phyloP scores from a whole-genome alignment of 2,113 vertebrate genomes.

The Callocephalon fimbriatum region DNA sequence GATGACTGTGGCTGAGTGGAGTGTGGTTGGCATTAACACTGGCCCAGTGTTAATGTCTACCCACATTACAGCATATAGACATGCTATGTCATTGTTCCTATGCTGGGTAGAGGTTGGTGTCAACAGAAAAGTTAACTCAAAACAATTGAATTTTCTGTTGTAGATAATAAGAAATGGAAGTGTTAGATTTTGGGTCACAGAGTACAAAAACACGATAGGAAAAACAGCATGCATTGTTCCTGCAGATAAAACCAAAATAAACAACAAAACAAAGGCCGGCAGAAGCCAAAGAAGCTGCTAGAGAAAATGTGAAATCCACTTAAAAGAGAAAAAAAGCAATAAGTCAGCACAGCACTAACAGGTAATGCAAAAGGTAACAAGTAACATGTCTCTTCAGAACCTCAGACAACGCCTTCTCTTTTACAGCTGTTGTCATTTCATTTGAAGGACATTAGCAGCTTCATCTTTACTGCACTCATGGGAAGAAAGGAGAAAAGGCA shows the following conservation, averaged over 20 bases:
- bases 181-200: constrained; percentile 2
- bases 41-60: not conserved
- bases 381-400: not conserved
- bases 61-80: not conserved
- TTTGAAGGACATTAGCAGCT: constrained; percentile 36
- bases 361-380: not conserved
- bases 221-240: not conserved
- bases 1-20: not conserved
- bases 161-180: not conserved
- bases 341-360: constrained; percentile 3
- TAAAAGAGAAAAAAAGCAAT: not conserved
- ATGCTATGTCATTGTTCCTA: not conserved
- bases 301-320: not conserved
- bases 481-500: constrained; percentile 40
- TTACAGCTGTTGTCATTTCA: constrained; percentile 1
- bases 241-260: not conserved
- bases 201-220: not conserved
- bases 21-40: not conserved
- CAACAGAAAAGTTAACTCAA: not conserved
- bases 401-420: not conserved
- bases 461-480: not conserved
- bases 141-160: not conserved
- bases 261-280: not conserved
- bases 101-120: not conserved
- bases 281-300: not conserved